Conservation (phyloP, 2,888 invertebrate genomes). For the Sphaeridia pumilis region DNA sequence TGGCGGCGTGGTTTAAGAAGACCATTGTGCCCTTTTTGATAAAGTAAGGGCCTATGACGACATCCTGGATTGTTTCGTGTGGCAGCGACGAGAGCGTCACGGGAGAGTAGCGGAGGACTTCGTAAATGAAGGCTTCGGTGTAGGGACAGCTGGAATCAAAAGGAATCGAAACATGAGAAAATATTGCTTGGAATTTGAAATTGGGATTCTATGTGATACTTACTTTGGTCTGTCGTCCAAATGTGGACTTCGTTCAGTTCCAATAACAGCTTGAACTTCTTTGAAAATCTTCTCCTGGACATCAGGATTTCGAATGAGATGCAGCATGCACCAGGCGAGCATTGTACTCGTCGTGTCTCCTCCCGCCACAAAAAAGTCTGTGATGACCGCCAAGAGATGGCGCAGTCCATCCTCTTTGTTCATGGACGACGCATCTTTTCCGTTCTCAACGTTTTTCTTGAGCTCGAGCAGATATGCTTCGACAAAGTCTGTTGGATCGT, state of each 20-base stretch:
- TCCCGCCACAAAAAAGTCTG: conserved; percentile 2
- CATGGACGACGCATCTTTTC: not conserved
- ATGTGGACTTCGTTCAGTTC: not conserved
- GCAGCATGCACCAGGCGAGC: not conserved
- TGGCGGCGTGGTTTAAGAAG: not conserved
- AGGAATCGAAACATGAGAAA: no score
- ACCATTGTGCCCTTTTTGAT: conserved; percentile 1
- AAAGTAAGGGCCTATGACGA: not conserved
- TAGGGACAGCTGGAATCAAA: conserved; percentile 1
- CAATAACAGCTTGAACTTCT: conserved; percentile 3
- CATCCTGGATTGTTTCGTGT: not conserved
- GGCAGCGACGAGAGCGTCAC: not conserved
- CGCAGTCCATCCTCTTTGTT: not conserved
- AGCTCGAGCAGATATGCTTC: not conserved
- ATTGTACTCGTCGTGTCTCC: not conserved
- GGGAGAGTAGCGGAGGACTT: not conserved
- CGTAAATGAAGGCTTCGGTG: conserved; percentile 2
- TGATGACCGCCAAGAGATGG: not conserved
- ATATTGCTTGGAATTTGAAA: not conserved
- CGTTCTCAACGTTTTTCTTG: not conserved
- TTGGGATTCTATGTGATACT: not conserved
- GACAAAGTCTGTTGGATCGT: not conserved
- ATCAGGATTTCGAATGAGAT: not conserved
- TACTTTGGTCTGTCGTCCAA: conserved; percentile 3
- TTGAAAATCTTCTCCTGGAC: not conserved